Conservation (phyloP, 2,113 vertebrate species). For the Datnioides undecimradiatus region DNA sequence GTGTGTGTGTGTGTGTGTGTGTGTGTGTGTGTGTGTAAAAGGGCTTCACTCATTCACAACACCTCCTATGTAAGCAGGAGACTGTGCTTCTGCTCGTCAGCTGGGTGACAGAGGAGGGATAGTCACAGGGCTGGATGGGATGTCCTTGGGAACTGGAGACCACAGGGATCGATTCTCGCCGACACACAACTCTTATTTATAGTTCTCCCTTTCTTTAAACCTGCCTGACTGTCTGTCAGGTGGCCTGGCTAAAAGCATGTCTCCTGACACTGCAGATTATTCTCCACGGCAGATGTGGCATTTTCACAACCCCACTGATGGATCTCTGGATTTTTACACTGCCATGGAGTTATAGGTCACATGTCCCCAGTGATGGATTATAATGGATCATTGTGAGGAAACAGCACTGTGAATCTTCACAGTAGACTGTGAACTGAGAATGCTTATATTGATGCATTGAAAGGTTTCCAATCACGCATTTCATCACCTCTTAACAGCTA, state of each 20-base stretch:
- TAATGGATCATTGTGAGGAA: conserved; percentile 35
- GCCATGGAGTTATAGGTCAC: conserved; percentile 18
- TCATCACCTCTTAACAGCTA: background rate
- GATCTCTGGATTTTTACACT: conserved; percentile 33
- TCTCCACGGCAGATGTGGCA: conserved; percentile 38
- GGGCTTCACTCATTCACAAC: conserved; percentile 27
- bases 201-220: conserved; percentile 40
- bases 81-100: conserved; percentile 16
- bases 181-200: conserved; percentile 61
- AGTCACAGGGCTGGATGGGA: conserved; percentile 32
- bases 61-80: background rate
- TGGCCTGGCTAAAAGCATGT: conserved; percentile 29
- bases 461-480: background rate
- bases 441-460: background rate
- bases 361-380: conserved; percentile 35
- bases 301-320: conserved; percentile 50
- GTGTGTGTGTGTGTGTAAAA: background rate
- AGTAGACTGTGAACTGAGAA: background rate
- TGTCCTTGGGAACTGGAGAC: conserved; percentile 67
- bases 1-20: background rate
- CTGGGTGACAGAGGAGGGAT: conserved; percentile 24
- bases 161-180: conserved; percentile 47
- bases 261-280: conserved; percentile 42
- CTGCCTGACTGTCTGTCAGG: conserved; percentile 34
- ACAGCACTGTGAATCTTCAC: conserved; percentile 7